Base-by-base conservation (phyloP, 2,888 invertebrate genomes). In the Acrobasis consociella region DNA sequence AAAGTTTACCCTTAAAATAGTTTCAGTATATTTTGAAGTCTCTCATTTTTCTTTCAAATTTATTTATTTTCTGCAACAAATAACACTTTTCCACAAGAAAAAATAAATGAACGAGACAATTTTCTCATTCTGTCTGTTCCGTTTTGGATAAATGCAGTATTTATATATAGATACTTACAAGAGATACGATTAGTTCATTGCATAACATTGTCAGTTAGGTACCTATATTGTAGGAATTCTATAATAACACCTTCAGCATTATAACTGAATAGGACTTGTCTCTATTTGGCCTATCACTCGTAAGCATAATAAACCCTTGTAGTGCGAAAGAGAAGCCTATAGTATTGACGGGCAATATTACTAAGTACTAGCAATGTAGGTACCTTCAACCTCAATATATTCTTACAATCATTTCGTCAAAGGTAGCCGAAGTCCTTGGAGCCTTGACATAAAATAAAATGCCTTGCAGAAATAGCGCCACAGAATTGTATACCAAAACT, bases 341-440 rank as follows among this genome's bases (percentile, higher is more conserved):
- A 42, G 46, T 46, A 46, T 46, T 13, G 31, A 31, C 7, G 31
- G 8, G 8, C 31, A 31, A 31, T 31, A 10, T 46, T 46, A 46
- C 46, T 13, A 13, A n/a, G 31, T 31, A 22, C 22, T 22, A 31
- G 31, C 7, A 2, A 46, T 46, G n/a, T n/a, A n/a, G n/a, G n/a
- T 13, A n/a, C 46, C 2, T 46, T 42, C 13, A 42, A 42, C 13
- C 42, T 11, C 42, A 46, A n/a, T 46, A 10, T 17, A 42, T 16
- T 16, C 55, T 55, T 55, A 39, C 55, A 56, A 56, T 56, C 10
- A 56, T 13, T 56, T 11, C 46, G 56, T 22, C 56, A 46, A 42
- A 56, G 56, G 56, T 56, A 42, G 13, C n/a, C 7, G 17, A 56
- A 56, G 56, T 17, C 56, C 56, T 56, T 56, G 56, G 42, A 13